Conservation (phyloP, 2,113 vertebrate species). For the Hiodon alosoides region DNA sequence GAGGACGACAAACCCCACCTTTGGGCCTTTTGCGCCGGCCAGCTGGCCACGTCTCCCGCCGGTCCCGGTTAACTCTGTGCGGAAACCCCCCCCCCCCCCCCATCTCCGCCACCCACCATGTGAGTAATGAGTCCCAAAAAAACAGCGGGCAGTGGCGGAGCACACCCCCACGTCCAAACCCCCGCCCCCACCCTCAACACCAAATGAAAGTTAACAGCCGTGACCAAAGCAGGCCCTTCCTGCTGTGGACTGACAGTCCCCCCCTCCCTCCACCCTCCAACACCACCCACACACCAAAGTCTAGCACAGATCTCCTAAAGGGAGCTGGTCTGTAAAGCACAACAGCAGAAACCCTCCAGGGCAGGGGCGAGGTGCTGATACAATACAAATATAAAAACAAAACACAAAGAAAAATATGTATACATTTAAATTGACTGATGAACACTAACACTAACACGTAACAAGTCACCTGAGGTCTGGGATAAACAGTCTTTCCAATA, state of each 20-base stretch:
- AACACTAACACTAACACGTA: no score
- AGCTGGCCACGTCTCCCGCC: not conserved
- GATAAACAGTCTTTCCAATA: no score
- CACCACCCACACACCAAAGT: conserved; percentile 48
- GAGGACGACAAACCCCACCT: not conserved
- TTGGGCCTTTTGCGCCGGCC: conserved; percentile 41
- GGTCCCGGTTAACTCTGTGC: conserved; percentile 50
- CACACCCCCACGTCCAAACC: conserved; percentile 34
- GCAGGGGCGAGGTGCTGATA: not conserved
- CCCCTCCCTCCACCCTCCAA: conserved; percentile 39
- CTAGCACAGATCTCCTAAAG: conserved; percentile 3
- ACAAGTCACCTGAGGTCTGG: no score
- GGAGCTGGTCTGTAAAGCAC: not conserved
- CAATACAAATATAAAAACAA: not conserved
- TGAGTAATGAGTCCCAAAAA: conserved; percentile 39
- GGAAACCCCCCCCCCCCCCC: conserved; percentile 56
- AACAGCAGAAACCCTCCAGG: not conserved
- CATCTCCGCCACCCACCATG: conserved; percentile 33
- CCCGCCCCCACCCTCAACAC: conserved; percentile 25
- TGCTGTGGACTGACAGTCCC: conserved; percentile 56
- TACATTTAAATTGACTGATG: not conserved
- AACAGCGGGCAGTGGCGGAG: conserved; percentile 50
- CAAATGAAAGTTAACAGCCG: conserved; percentile 71
- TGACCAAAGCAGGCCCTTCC: conserved; percentile 60
- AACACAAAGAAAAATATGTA: not conserved